Percentiles rank a stretch among this genome's conserved stretches.
Conservation (phyloP, 2,888 invertebrate species). For the Balanococcus diminutus region DNA sequence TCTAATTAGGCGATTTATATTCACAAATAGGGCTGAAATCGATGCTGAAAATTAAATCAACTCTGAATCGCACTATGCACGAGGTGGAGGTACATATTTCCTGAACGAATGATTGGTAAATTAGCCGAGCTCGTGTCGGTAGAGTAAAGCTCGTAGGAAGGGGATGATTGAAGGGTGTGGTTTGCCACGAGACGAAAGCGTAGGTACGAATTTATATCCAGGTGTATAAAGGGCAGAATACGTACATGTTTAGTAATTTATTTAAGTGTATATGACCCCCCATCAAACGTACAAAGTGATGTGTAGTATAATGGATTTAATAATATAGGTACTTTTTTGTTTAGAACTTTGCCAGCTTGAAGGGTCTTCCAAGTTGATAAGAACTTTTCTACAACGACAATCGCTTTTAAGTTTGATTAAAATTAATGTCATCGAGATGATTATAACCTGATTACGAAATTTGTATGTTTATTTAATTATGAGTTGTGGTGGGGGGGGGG, state of each 20-base stretch:
- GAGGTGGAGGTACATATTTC: background rate
- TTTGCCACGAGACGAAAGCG: background rate
- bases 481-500: too few relatives aligned
- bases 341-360: too few relatives aligned
- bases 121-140: background rate
- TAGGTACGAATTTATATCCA: background rate
- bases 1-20: constrained; percentile 7
- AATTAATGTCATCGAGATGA: too few relatives aligned
- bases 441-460: too few relatives aligned
- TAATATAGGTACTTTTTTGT: too few relatives aligned
- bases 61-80: background rate
- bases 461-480: too few relatives aligned
- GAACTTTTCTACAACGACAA: too few relatives aligned
- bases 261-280: background rate
- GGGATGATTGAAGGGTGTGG: background rate
- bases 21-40: constrained; percentile 6
- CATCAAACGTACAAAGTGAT: background rate
- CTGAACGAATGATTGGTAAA: background rate
- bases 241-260: background rate
- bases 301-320: background rate
- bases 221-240: background rate
- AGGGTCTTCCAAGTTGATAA: too few relatives aligned
- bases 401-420: too few relatives aligned
- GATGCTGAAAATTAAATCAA: constrained; percentile 15
- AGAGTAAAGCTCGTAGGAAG: background rate